Evolutionary conservation across 2,797 vertebrate genomes (phyloP).

Genomic region (Garrulus glandarius): DNA sequence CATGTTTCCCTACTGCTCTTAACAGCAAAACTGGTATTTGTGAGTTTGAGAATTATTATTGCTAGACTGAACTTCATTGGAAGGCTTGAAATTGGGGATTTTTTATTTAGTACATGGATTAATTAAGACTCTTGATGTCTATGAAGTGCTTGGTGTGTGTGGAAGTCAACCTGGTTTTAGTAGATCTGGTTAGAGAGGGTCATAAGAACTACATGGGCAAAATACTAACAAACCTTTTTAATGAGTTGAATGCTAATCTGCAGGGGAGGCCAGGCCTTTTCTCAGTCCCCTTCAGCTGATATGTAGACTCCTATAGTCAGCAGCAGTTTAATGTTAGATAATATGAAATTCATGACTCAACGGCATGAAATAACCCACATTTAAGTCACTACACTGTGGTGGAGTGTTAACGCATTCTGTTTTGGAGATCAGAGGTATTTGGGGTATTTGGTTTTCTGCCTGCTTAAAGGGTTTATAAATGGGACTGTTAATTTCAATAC

Average conservation of each 20-base stretch:
- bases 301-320: neutral
- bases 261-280: neutral
- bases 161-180: constrained; percentile 5
- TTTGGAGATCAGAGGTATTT: neutral
- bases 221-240: neutral
- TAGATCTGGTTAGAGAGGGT: neutral
- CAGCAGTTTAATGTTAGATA: neutral
- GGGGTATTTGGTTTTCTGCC: neutral
- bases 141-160: neutral
- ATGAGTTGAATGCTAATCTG: neutral
- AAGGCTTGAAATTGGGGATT: neutral
- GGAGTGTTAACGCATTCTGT: rapidly evolving
- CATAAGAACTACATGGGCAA: neutral
- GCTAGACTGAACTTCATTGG: neutral
- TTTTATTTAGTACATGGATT: neutral
- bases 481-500: neutral
- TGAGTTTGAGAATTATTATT: constrained; percentile 19
- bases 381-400: neutral
- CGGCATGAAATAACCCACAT: neutral
- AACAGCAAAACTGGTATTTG: constrained; percentile 25
- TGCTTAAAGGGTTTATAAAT: neutral
- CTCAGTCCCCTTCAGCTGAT: neutral
- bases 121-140: neutral
- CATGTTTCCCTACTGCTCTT: constrained; percentile 4
- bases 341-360: neutral